Evolutionary conservation across 2,797 vertebrate species (phyloP), one percentile per base, ranked within the genome.

Genomic region (Sebastes oblongus): DNA sequence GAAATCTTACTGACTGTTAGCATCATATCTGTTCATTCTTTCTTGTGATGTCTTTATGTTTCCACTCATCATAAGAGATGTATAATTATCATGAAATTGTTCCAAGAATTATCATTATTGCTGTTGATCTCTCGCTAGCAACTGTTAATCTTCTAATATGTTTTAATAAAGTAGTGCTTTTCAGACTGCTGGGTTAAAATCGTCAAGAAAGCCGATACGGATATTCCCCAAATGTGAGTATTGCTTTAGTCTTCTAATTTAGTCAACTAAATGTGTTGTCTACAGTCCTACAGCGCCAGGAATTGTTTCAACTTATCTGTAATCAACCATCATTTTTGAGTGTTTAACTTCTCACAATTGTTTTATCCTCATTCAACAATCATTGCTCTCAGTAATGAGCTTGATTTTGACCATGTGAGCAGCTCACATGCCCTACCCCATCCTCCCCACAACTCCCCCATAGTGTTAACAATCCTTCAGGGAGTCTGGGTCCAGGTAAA

Each of bases 401-500:
- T 46, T 74, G 54, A 72, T 65, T 75, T 29, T 86, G 78, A 73
- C 79, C 75, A 56, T 66, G 80, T 16, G 75, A 84, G 59, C 22
- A 6, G 32, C 24, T 66, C 58, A 36, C 39, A 32, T 30, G n/a
- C 36, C 56, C 6, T 39, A 0, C 0, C 64, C 32, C 42, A 55
- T 64, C 13, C 27, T 3, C 22, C 1, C 20, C 14, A 11, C 16
- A 42, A 7, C 69, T 27, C 74, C 50, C 42, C 62, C 39, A 39
- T 8, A 58, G 77, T 64, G 75, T 55, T 22, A 32, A 82, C 80
- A 78, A 72, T 81, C 68, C 89, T 80, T 77, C 72, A 64, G 86
- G 81, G 88, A 82, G 72, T 70, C 56, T 73, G 79, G 54, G 76
- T 84, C 50, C 80, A 88, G 81, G 84, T 85, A 83, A 76, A 88